These are phyloP conservation scores for Drosophila littoralis DNA, from an alignment of 1,140 invertebrate genomes.

Conservation along the genomic window DNA sequence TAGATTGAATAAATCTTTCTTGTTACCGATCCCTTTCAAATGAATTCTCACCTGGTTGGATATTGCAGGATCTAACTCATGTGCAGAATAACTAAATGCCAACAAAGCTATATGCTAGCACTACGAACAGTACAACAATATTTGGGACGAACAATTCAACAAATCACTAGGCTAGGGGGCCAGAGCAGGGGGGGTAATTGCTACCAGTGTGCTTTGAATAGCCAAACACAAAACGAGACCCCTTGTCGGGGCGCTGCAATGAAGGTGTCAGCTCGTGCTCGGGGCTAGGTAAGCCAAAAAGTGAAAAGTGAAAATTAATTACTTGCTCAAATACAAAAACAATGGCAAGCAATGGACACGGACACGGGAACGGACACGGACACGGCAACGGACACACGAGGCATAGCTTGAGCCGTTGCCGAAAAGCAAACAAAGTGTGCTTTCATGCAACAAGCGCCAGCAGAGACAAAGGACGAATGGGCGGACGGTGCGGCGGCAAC, in stretches of 20 bases:
- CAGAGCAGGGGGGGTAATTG: too few species aligned
- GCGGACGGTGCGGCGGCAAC: neutral
- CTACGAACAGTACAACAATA: too few species aligned
- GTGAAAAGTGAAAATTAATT: constrained; percentile 66
- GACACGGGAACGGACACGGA: constrained; percentile 11
- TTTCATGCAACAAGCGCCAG: constrained; percentile 21
- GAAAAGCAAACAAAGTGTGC: constrained; percentile 15
- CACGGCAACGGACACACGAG: constrained; percentile 4
- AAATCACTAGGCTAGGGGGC: too few species aligned
- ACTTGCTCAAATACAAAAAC: constrained; percentile 37
- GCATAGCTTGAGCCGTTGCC: neutral
- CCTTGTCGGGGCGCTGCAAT: neutral
- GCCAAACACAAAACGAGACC: neutral
- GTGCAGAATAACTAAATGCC: too few species aligned
- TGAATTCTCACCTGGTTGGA: too few species aligned
- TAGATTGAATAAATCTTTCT: too few species aligned
- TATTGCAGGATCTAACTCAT: too few species aligned
- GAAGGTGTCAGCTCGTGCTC: constrained; percentile 36
- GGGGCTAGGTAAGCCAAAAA: constrained; percentile 33
- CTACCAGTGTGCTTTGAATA: neutral
- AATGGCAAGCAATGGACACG: constrained; percentile 13
- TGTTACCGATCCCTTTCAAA: too few species aligned
- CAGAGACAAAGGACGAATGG: neutral
- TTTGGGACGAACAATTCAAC: too few species aligned
- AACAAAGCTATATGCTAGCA: too few species aligned